Percentiles rank a stretch among this genome's conserved stretches.
phyloP scores from a whole-genome alignment of 2,113 vertebrate species.

The Grammomys dolichurus region DNA sequence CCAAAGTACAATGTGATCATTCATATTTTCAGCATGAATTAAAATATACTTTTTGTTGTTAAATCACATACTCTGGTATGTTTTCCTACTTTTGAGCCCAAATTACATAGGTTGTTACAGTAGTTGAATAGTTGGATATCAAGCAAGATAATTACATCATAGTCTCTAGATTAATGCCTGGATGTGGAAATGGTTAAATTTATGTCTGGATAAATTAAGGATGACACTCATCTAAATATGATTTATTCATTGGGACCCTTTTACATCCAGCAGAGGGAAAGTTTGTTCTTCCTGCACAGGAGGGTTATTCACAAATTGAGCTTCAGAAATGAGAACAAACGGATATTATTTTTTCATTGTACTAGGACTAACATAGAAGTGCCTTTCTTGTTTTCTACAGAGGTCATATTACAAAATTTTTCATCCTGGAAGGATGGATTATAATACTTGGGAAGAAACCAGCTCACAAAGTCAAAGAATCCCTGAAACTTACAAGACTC shows the following conservation, averaged over 20 bases:
- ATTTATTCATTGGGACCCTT: neutral
- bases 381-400: neutral
- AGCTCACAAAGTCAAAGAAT: neutral
- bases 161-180: conserved; percentile 10
- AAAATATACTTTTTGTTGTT: neutral
- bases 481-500: neutral
- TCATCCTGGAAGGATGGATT: neutral
- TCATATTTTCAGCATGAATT: neutral
- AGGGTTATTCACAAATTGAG: neutral
- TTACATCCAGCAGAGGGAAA: neutral
- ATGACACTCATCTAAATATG: neutral
- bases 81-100: neutral
- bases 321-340: neutral
- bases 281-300: neutral
- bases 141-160: neutral
- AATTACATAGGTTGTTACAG: neutral
- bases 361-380: neutral
- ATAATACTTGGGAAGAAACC: neutral
- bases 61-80: neutral
- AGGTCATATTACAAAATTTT: neutral
- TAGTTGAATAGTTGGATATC: neutral
- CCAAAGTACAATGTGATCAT: neutral
- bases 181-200: neutral
- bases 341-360: neutral
- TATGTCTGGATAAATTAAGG: neutral